Evolutionary conservation across 2,888 invertebrate genomes (phyloP).

Genomic region (Agapostemon virescens): DNA sequence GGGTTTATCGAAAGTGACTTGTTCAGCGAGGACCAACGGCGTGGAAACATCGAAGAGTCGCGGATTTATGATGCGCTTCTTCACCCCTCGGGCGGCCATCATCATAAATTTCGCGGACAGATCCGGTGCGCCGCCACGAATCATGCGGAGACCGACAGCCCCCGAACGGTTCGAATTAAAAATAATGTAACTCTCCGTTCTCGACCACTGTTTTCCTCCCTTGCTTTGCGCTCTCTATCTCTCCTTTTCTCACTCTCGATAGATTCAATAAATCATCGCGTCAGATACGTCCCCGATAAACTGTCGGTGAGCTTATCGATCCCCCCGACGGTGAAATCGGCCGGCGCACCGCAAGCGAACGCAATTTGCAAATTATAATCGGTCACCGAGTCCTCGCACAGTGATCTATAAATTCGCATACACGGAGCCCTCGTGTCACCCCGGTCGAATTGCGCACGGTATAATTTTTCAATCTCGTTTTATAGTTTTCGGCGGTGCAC

Average conservation of each 20-base stretch:
- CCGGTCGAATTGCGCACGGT: neutral
- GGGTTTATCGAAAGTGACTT: constrained; percentile 25
- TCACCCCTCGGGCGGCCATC: constrained; percentile 13
- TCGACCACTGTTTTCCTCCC: neutral
- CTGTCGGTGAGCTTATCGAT: constrained; percentile 39
- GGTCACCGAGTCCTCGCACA: neutral
- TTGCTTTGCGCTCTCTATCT: neutral
- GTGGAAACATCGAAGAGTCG: constrained; percentile 18
- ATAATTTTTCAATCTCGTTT: constrained; percentile 13
- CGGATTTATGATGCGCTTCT: constrained; percentile 42
- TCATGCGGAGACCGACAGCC: constrained; percentile 46
- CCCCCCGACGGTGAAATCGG: constrained; percentile 19
- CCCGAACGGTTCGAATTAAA: constrained; percentile 51
- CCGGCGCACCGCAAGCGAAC: constrained; percentile 8
- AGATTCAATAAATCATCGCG: constrained; percentile 51
- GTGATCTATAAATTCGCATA: neutral
- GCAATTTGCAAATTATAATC: constrained; percentile 33
- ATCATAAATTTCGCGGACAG: constrained; percentile 36
- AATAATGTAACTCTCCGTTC: constrained; percentile 51
- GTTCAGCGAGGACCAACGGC: constrained; percentile 8
- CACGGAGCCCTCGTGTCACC: neutral
- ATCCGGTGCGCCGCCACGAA: constrained; percentile 37
- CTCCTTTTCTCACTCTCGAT: neutral
- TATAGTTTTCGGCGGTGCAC: neutral
- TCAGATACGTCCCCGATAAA: constrained; percentile 39